phyloP scores from a whole-genome alignment of 1,140 invertebrate species.

The Gryon sp. region DNA sequence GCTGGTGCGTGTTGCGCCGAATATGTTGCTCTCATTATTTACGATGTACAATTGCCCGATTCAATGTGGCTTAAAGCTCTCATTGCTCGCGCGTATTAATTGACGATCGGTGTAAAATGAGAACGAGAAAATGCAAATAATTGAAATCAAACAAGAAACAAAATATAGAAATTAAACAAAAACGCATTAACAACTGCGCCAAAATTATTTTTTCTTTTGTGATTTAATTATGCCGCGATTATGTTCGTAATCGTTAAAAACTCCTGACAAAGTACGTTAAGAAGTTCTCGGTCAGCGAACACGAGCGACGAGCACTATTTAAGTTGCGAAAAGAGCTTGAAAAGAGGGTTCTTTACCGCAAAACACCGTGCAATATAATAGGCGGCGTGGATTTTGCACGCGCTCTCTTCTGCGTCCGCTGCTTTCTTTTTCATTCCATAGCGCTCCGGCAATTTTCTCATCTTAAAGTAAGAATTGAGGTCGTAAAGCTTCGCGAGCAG shows the following conservation, averaged over 20 bases:
- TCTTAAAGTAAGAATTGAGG: conserved; percentile 63
- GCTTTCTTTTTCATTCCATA: conserved; percentile 59
- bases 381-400: conserved; percentile 57
- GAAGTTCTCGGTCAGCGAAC: conserved; percentile 60
- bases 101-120: too few species aligned
- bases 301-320: conserved; percentile 55
- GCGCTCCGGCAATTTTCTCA: conserved; percentile 59
- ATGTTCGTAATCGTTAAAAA: conserved; percentile 56
- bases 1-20: background rate
- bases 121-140: too few species aligned
- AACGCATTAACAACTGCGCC: conserved; percentile 9
- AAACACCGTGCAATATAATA: conserved; percentile 63
- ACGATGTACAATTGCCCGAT: conserved; percentile 10
- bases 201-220: conserved; percentile 16
- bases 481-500: conserved; percentile 57
- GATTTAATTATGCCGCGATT: conserved; percentile 51
- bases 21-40: conserved; percentile 16
- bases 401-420: conserved; percentile 28
- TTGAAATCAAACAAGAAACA: too few species aligned
- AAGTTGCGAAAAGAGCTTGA: conserved; percentile 57
- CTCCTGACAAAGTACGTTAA: conserved; percentile 61
- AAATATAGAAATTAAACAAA: conserved; percentile 7
- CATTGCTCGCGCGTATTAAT: conserved; percentile 14
- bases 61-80: background rate
- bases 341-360: conserved; percentile 62